Evolutionary conservation across 64 coral and sea anemone species (phyloP).

Genomic region (Pachyseris speciosa): DNA sequence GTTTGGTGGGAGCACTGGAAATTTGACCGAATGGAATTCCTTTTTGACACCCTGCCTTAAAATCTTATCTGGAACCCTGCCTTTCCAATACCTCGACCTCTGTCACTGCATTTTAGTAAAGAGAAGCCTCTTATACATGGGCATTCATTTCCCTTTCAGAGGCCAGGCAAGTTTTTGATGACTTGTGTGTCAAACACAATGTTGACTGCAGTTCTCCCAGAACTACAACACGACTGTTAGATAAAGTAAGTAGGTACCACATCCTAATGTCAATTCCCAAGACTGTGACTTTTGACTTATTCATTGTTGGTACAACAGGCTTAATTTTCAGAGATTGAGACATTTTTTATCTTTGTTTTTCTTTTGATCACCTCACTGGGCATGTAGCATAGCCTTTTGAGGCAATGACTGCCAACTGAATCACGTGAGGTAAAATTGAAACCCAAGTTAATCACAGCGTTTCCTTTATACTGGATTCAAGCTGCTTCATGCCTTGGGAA

Average conservation of each 20-base stretch:
- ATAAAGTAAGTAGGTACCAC: slow-evolving; percentile 72
- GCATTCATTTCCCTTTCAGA: slow-evolving; percentile 49
- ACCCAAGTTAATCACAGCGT: slow-evolving; percentile 62
- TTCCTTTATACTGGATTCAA: slow-evolving; percentile 14
- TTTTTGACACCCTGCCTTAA: no score
- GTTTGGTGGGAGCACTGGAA: no score
- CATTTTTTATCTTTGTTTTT: background rate
- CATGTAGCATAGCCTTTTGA: slow-evolving; percentile 25
- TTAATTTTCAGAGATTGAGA: no score
- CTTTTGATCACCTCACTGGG: slow-evolving; percentile 15
- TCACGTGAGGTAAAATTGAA: slow-evolving; percentile 36
- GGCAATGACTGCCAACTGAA: slow-evolving; percentile 12
- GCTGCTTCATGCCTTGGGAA: slow-evolving; percentile 45
- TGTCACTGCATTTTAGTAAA: no score
- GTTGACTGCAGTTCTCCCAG: slow-evolving; percentile 85
- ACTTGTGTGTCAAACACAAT: slow-evolving; percentile 87
- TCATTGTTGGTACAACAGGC: no score
- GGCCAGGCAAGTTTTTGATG: slow-evolving; percentile 86
- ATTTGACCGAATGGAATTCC: no score
- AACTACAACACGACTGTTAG: slow-evolving; percentile 86
- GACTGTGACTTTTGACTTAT: no score
- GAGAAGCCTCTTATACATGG: no score
- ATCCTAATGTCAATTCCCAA: background rate
- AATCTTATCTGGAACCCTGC: no score
- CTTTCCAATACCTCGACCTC: no score